Evolutionary conservation across 1,140 invertebrate genomes (phyloP).

Genomic region (Dryas iulia): DNA sequence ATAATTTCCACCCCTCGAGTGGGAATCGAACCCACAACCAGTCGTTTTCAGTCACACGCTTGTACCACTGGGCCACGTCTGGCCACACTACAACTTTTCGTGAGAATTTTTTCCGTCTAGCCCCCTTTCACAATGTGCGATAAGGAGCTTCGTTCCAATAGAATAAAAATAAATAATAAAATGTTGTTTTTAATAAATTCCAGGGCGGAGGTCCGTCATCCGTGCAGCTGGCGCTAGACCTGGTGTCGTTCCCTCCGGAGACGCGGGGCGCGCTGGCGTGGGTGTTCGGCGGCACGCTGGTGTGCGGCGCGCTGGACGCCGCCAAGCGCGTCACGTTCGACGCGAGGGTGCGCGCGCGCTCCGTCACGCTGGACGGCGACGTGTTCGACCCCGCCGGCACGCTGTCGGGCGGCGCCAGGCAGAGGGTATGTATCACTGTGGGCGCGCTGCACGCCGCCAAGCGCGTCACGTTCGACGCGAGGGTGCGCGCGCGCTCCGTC

Average conservation of each 20-base stretch:
- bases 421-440: conserved; percentile 58
- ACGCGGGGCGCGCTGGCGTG: conserved; percentile 91
- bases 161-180: too few species aligned
- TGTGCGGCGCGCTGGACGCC: conserved; percentile 90
- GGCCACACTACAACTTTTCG: too few species aligned
- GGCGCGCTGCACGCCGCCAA: conserved; percentile 81
- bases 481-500: conserved; percentile 81
- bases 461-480: conserved; percentile 86
- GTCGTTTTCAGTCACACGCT: too few species aligned
- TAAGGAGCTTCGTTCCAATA: too few species aligned
- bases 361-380: conserved; percentile 96
- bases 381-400: conserved; percentile 94
- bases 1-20: too few species aligned
- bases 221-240: conserved; percentile 89
- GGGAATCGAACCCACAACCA: too few species aligned
- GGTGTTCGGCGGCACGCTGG: conserved; percentile 93
- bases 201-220: conserved; percentile 86
- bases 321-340: conserved; percentile 91
- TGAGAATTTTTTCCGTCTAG: too few species aligned
- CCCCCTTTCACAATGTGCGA: too few species aligned
- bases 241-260: conserved; percentile 88
- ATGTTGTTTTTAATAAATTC: not conserved
- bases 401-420: conserved; percentile 89
- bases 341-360: conserved; percentile 85
- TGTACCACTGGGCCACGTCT: too few species aligned